A percentile compares a stretch with the other conserved stretches of the same genome.
phyloP scores from a whole-genome alignment of 2,888 invertebrate genomes.

The Syritta pipiens region DNA sequence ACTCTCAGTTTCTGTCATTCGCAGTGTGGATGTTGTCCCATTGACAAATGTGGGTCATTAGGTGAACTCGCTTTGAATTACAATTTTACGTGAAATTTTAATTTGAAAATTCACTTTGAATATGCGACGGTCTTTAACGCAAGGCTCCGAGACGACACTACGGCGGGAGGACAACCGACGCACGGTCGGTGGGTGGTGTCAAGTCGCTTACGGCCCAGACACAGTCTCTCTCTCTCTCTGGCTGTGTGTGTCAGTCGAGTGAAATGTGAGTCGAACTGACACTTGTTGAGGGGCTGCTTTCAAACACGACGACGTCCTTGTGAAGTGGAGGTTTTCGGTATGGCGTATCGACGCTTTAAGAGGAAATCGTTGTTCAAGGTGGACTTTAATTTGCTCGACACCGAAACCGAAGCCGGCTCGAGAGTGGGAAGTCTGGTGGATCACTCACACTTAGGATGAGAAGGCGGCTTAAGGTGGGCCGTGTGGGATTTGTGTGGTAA shows the following conservation, averaged over 20 bases:
- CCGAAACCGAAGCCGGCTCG: no score
- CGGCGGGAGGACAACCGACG: no score
- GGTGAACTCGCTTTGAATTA: slow-evolving; percentile 58
- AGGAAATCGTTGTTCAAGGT: background rate
- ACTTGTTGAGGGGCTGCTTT: slow-evolving; percentile 39
- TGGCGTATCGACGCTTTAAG: background rate
- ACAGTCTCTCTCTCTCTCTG: no score
- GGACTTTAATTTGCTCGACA: slow-evolving; percentile 20
- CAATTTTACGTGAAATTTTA: slow-evolving; percentile 45
- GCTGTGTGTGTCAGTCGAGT: no score
- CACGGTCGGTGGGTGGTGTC: no score
- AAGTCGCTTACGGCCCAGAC: no score
- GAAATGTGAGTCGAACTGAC: slow-evolving; percentile 9
- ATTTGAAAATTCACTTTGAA: slow-evolving; percentile 24
- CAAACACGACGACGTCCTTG: background rate
- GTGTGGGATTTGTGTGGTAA: no score
- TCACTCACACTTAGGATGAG: no score
- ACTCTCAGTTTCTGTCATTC: slow-evolving; percentile 50
- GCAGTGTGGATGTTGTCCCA: slow-evolving; percentile 29
- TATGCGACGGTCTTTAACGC: no score
- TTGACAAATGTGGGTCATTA: slow-evolving; percentile 60
- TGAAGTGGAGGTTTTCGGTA: background rate
- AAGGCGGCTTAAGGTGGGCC: no score
- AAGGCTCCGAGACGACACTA: no score
- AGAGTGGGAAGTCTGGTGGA: no score